Conservation (phyloP, 2,113 vertebrate genomes). For the Taxidea taxus region DNA sequence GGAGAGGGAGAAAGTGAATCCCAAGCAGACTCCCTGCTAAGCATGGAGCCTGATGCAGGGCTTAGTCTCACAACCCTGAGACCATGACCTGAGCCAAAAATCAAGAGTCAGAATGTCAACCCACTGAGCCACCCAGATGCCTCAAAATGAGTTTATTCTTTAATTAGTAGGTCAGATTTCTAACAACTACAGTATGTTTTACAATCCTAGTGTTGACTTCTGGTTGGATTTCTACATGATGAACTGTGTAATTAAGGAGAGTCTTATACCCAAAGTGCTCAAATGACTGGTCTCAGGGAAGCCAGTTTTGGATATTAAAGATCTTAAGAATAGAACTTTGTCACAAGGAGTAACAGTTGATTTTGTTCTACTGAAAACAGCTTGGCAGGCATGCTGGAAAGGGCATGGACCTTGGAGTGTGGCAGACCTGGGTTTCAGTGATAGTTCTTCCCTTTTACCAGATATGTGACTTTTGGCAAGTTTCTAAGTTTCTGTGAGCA, state of each 20-base stretch:
- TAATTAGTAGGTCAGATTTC: not conserved
- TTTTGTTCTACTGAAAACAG: not conserved
- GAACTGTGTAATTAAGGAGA: not conserved
- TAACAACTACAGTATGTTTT: not conserved
- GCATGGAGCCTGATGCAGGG: not conserved
- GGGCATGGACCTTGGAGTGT: not conserved
- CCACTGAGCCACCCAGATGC: not conserved
- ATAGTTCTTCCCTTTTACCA: not conserved
- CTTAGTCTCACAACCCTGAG: not conserved
- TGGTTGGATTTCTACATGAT: not conserved
- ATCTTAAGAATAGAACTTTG: not conserved
- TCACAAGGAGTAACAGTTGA: not conserved
- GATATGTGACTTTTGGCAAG: not conserved
- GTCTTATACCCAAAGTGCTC: not conserved
- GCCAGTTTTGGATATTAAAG: not conserved
- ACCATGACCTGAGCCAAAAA: not conserved
- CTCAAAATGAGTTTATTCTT: not conserved
- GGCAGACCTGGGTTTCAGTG: not conserved
- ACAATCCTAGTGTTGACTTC: not conserved
- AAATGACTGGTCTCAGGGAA: not conserved
- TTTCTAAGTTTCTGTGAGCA: not conserved
- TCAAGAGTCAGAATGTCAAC: not conserved
- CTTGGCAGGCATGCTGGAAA: not conserved
- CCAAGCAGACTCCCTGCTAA: not conserved
- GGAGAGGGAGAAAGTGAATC: not conserved